Evolutionary conservation across 2,888 invertebrate species (phyloP).

Genomic region (Thyatira batis): DNA sequence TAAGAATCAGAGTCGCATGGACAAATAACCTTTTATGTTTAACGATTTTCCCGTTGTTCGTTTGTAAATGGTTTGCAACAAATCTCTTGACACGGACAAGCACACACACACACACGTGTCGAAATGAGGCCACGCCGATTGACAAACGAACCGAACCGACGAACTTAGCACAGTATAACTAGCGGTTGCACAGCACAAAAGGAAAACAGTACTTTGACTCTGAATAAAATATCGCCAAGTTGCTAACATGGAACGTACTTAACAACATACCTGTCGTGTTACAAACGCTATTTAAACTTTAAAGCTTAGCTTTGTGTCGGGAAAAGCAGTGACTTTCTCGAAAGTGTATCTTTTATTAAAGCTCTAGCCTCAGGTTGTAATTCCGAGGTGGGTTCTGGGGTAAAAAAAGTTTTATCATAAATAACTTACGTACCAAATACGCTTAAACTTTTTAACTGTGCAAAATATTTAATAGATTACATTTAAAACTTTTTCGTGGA

Average conservation of each 20-base stretch:
- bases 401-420: neutral
- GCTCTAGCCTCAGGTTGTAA: neutral
- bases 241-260: neutral
- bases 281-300: neutral
- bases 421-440: neutral
- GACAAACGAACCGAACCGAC: constrained; percentile 34
- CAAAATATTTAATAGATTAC: neutral
- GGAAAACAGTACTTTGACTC: constrained; percentile 16
- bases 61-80: constrained; percentile 24
- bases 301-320: neutral
- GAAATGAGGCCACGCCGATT: constrained; percentile 39
- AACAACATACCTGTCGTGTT: neutral
- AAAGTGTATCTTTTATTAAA: neutral
- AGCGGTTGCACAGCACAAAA: constrained; percentile 34
- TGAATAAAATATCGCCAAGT: neutral
- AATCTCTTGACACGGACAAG: constrained; percentile 19
- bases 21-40: neutral
- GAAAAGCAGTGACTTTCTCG: neutral
- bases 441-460: neutral
- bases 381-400: neutral
- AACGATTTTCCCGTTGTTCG: constrained; percentile 20
- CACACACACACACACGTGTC: constrained; percentile 8
- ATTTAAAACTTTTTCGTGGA: neutral
- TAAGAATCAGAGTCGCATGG: neutral
- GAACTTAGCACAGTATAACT: constrained; percentile 20